Evolutionary conservation across 1,140 invertebrate species (phyloP).

Genomic region (Drosophila micromelanica): DNA sequence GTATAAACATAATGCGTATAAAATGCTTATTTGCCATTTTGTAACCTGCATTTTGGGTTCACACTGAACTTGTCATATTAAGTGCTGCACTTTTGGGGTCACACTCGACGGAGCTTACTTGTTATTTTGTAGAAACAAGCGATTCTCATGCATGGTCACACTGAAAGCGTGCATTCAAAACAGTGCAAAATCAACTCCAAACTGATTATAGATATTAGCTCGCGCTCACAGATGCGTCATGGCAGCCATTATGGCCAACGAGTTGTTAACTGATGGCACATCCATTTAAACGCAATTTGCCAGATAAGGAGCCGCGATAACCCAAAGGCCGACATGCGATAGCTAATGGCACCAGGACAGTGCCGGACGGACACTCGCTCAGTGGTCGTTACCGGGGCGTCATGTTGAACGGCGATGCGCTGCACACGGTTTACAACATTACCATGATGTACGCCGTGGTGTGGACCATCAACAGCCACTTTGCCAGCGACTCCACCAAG

Average conservation of each 20-base stretch:
- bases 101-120: conserved; percentile 2
- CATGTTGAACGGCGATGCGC: conserved; percentile 22
- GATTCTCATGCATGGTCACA: not conserved
- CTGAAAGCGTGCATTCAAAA: not conserved
- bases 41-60: too few relatives aligned
- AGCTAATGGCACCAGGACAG: conserved; percentile 10
- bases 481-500: conserved; percentile 39
- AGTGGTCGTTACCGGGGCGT: not conserved
- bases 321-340: not conserved
- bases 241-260: conserved; percentile 5
- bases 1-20: not conserved
- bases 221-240: conserved; percentile 10
- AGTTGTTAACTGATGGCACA: conserved; percentile 35
- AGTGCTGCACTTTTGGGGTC: conserved; percentile 10
- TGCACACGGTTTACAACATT: conserved; percentile 42
- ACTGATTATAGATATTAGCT: conserved; percentile 3
- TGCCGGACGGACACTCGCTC: not conserved
- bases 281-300: conserved; percentile 50
- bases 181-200: not conserved
- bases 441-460: conserved; percentile 70
- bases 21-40: conserved; percentile 13
- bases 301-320: conserved; percentile 38
- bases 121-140: not conserved
- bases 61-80: not conserved
- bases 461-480: conserved; percentile 71